Evolutionary conservation across 1,140 invertebrate species (phyloP), one percentile per base, ranked within the genome.

Genomic region (Drosophila varians): DNA sequence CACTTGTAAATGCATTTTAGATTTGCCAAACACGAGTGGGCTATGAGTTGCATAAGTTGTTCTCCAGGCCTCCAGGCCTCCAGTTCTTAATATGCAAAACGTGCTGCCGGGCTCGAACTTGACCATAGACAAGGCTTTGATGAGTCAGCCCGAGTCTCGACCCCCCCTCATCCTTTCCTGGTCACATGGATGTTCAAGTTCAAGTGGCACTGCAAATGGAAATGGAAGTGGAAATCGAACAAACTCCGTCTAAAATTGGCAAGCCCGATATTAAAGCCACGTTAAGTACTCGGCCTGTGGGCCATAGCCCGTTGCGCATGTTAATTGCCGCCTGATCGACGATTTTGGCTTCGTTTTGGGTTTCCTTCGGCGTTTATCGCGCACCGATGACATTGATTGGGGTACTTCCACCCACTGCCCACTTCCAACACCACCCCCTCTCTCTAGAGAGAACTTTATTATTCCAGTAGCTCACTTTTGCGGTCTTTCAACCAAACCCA

Each of bases 111-210:
- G 47, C 12, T 52, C 69, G 73, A 83, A 77, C 77, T 82, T 82
- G 78, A 56, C 74, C 77, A 77, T 42, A 51, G 56, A 64, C 78
- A 77, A 74, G 46, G 40, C 28, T 23, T 19, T 40, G 45, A n/a
- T 36, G 38, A 56, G 16, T 62, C 60, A 65, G 26, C 28, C 28
- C 42, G 21, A 80, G 77, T 77, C 73, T 66, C 77, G n/a, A n/a
- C 82, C 34, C 61, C 36, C 12, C 36, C 58, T 64, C 14, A 14
- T 11, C 46, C 16, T n/a, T 19, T 11, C 46, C 16, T n/a, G 25
- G 60, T 66, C 58, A 52, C 62, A 75, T 83, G 64, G 53, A 61
- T 80, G 73, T 74, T 75, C 80, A 84, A 84, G 80, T 84, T 84
- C 77, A 80, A 84, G 82, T 80, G 53, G 9, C 28, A 31, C 8